A percentile compares a stretch with the other conserved stretches of the same genome.
phyloP scores from a whole-genome alignment of 2,797 vertebrate species.

The Picus viridis region DNA sequence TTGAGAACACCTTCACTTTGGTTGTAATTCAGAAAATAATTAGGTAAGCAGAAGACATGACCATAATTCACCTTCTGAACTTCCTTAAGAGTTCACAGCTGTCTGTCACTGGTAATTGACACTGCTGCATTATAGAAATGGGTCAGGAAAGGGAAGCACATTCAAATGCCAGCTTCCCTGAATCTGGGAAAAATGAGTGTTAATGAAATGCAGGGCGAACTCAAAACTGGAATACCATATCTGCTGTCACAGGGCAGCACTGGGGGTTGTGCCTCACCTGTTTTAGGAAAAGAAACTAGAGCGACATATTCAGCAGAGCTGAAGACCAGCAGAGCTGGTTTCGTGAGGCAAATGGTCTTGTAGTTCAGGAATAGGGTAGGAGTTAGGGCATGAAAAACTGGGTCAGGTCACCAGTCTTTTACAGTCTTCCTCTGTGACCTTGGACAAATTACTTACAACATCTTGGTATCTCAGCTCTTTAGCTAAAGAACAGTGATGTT shows the following conservation, averaged over 20 bases:
- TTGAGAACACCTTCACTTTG: not conserved
- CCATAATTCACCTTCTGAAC: constrained; percentile 53
- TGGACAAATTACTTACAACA: not conserved
- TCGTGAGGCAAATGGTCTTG: not conserved
- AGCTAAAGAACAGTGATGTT: not conserved
- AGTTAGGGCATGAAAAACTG: not conserved
- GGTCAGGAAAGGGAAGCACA: not conserved
- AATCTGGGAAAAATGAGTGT: not conserved
- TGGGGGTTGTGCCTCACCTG: not conserved
- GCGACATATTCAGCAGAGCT: not conserved
- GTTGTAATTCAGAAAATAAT: constrained; percentile 50
- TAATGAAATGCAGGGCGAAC: not conserved
- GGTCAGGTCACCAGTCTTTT: not conserved
- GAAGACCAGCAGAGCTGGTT: not conserved
- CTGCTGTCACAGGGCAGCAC: not conserved
- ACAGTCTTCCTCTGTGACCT: not conserved
- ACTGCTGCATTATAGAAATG: not conserved
- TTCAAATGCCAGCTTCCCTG: not conserved
- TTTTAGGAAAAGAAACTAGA: not conserved
- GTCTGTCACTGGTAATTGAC: not conserved
- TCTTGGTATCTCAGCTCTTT: not conserved
- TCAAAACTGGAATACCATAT: not conserved
- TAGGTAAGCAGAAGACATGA: not conserved
- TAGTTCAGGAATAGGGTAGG: not conserved
- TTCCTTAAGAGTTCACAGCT: constrained; percentile 16